Percentiles rank a stretch among this genome's conserved stretches.
These are phyloP conservation scores for Arge pagana DNA, from an alignment of 2,888 invertebrate genomes.

Conservation along the genomic window DNA sequence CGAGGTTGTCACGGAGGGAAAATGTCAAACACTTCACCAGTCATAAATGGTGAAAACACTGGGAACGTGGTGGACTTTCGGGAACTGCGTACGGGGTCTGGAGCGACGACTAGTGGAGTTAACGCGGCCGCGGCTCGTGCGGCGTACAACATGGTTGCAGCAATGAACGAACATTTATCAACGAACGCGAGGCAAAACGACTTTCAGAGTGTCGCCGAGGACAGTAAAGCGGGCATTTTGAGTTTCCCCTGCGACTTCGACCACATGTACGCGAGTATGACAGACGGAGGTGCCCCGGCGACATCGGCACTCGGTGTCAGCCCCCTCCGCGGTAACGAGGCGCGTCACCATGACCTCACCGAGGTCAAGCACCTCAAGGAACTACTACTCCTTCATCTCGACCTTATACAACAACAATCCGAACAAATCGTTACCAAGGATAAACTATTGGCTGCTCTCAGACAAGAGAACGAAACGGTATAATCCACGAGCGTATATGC, in stretches of 20 bases:
- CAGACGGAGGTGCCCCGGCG: constrained; percentile 51
- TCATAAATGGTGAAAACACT: constrained; percentile 50
- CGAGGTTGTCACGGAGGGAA: constrained; percentile 47
- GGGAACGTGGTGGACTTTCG: constrained; percentile 29
- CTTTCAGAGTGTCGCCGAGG: constrained; percentile 30
- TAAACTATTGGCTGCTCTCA: constrained; percentile 71
- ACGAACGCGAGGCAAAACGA: constrained; percentile 27
- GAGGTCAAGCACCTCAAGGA: constrained; percentile 77
- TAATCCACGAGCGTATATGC: constrained; percentile 50
- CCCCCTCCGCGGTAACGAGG: constrained; percentile 51
- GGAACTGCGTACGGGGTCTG: constrained; percentile 18
- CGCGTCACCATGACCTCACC: constrained; percentile 50
- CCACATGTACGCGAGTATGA: constrained; percentile 73
- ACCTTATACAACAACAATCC: constrained; percentile 88
- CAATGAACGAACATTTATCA: constrained; percentile 57
- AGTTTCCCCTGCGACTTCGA: constrained; percentile 69
- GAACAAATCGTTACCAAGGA: constrained; percentile 82
- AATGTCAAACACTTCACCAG: constrained; percentile 51
- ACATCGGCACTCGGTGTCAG: constrained; percentile 51
- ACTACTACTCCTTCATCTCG: constrained; percentile 80
- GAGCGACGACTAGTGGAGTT: constrained; percentile 41
- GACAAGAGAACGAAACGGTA: constrained; percentile 81
- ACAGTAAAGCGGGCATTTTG: constrained; percentile 60
- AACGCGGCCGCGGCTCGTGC: constrained; percentile 30
- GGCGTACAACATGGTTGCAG: constrained; percentile 57